Evolutionary conservation across 2,888 invertebrate species (phyloP), one percentile per base, ranked within the genome.

Genomic region (Callimorpha dominula): DNA sequence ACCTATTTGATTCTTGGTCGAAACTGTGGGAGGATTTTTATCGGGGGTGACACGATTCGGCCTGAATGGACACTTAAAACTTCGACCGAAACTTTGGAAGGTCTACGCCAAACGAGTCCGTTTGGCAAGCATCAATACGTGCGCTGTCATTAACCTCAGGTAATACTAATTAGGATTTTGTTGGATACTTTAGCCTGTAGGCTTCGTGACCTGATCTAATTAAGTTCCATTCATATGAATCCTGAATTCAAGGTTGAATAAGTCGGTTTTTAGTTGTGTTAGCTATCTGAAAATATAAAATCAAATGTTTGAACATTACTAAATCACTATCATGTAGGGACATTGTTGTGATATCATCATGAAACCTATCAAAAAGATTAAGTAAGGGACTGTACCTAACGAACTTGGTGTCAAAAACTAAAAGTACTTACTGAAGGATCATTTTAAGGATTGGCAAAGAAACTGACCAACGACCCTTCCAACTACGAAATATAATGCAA

Each of bases 81-180:
- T 82, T 80, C 73, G 20, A 76, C 76, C 70, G 50, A 71, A 80
- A 78, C 73, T 82, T 81, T 65, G 42, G 68, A 70, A 63, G 74
- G 60, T 74, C 71, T 68, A 63, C 76, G 80, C 82, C 77, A 75
- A 81, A 73, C 78, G 73, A 54, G 57, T 71, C 43, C 78, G 74
- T 78, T 81, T 82, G 82, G 70, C 76, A 77, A 78, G 76, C 70
- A 68, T 68, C 73, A 75, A 75, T 77, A 74, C 71, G 75, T 73
- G 76, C 50, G 73, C 65, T 54, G 72, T 71, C 73, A 71, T 80
- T 73, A 81, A 71, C 67, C 74, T 60, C 46, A 68, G 74, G 60
- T 64, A 68, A 68, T 54, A 68, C 77, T 76, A 75, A 78, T 80
- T 80, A 76, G 75, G 70, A 73, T 70, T 74, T 78, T 69, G 73